Conservation (phyloP, 2,113 vertebrate genomes). For the Cebus imitator region DNA sequence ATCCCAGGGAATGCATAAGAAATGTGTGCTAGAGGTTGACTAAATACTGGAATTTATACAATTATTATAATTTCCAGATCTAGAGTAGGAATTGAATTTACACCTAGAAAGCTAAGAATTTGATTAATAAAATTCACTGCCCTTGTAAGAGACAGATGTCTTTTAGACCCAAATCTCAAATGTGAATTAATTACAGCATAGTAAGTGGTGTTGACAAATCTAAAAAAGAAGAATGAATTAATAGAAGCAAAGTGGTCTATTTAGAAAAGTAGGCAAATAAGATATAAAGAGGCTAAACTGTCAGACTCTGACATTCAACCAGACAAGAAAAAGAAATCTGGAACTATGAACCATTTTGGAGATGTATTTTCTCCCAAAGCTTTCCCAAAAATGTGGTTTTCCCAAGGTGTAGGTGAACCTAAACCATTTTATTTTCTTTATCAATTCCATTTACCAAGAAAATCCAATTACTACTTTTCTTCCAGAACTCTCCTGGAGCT, state of each 20-base stretch:
- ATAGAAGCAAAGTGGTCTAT: background rate
- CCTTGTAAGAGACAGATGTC: background rate
- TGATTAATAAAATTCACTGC: background rate
- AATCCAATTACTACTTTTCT: background rate
- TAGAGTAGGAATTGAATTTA: background rate
- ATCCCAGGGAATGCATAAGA: background rate
- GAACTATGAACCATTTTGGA: background rate
- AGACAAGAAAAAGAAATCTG: background rate
- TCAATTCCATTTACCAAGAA: background rate
- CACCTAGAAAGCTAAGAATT: background rate
- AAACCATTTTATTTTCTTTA: background rate
- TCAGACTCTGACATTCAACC: background rate
- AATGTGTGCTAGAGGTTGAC: background rate
- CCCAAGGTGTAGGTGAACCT: background rate
- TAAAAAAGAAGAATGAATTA: background rate
- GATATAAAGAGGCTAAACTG: background rate
- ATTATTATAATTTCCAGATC: background rate
- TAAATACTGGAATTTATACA: background rate
- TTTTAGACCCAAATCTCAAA: background rate
- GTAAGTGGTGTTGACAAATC: background rate
- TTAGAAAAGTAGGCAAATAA: background rate
- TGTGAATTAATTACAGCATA: constrained; percentile 9
- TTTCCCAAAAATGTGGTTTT: background rate
- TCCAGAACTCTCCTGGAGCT: background rate
- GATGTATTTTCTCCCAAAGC: background rate